A percentile compares a stretch with the other conserved stretches of the same genome.
Conservation (phyloP, 2,113 vertebrate species). For the Lepus timidus region DNA sequence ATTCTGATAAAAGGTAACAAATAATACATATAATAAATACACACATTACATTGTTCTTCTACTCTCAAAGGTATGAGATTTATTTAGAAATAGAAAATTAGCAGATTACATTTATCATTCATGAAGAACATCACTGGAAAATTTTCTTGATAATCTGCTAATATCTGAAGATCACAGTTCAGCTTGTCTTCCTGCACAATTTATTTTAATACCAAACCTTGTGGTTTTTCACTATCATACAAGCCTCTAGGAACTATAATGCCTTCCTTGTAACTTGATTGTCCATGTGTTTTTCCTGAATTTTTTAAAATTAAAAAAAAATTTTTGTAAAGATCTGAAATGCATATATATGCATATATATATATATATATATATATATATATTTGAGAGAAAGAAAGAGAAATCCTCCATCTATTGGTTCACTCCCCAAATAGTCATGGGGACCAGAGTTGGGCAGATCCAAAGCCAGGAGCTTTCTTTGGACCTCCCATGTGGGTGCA, state of each 20-base stretch:
- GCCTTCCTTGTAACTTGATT: not conserved
- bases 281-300: not conserved
- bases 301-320: too few relatives aligned
- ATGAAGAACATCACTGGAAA: not conserved
- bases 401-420: too few relatives aligned
- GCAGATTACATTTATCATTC: not conserved
- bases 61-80: not conserved
- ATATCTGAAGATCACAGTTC: not conserved
- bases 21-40: not conserved
- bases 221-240: not conserved
- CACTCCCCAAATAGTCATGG: too few relatives aligned
- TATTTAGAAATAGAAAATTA: not conserved
- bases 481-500: too few relatives aligned
- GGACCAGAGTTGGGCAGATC: too few relatives aligned
- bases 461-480: too few relatives aligned
- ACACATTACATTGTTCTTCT: not conserved
- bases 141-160: not conserved
- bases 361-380: too few relatives aligned
- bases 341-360: too few relatives aligned
- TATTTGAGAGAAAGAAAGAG: too few relatives aligned
- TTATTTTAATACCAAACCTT: not conserved
- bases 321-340: too few relatives aligned
- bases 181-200: not conserved
- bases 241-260: not conserved
- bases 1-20: not conserved